Conservation (phyloP, 1,140 invertebrate species). For the Globodera rostochiensis region DNA sequence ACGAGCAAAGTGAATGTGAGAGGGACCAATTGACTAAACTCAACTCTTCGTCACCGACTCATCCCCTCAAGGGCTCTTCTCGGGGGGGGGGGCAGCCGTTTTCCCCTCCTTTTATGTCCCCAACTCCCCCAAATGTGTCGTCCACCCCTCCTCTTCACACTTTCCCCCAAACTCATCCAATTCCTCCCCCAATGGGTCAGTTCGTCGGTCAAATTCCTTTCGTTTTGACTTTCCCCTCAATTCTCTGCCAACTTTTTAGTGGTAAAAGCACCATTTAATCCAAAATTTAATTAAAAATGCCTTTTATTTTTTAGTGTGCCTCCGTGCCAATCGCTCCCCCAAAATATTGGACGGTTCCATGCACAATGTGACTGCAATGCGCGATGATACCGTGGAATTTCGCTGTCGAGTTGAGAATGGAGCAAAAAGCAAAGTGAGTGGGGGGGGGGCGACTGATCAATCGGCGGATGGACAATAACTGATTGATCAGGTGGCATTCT, state of each 20-base stretch:
- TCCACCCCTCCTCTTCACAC: neutral
- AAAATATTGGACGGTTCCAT: conserved; percentile 48
- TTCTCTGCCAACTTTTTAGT: conserved; percentile 59
- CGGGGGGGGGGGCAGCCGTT: neutral
- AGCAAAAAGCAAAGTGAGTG: conserved; percentile 53
- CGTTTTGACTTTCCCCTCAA: conserved; percentile 45
- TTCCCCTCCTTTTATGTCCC: neutral
- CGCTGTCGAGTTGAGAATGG: conserved; percentile 52
- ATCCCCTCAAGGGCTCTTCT: neutral
- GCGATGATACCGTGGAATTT: conserved; percentile 62
- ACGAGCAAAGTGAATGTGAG: neutral
- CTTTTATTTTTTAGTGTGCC: conserved; percentile 54
- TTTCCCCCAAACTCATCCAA: neutral
- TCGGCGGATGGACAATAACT: neutral
- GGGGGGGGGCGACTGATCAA: neutral
- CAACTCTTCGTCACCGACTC: neutral
- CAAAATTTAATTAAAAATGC: conserved; percentile 17
- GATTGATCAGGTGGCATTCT: conserved; percentile 56
- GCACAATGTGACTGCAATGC: conserved; percentile 59
- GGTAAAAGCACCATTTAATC: conserved; percentile 35
- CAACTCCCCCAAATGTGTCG: neutral
- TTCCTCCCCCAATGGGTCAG: neutral
- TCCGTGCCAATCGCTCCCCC: conserved; percentile 46
- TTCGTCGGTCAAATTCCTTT: neutral
- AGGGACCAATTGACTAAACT: neutral